These are phyloP conservation scores for Cephalotes varians DNA, from an alignment of 2,888 invertebrate species.

Conservation along the genomic window DNA sequence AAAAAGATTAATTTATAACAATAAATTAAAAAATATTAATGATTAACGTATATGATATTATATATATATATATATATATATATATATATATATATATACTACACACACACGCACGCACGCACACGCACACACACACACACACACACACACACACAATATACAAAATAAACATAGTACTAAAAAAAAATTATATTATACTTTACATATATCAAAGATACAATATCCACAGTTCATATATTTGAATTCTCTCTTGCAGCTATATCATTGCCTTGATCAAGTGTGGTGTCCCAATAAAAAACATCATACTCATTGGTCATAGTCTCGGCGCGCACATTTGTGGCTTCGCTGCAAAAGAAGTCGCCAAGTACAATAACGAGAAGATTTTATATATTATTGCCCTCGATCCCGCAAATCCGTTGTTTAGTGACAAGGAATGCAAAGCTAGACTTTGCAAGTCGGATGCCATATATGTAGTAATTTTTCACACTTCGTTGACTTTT, in stretches of 20 bases:
- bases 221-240: neutral
- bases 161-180: neutral
- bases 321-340: constrained; percentile 61
- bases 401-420: constrained; percentile 57
- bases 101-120: too few species aligned
- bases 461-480: neutral
- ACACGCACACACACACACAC: neutral
- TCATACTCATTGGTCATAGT: constrained; percentile 55
- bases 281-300: neutral
- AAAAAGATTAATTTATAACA: neutral
- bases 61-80: neutral
- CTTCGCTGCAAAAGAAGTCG: constrained; percentile 58
- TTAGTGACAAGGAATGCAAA: accelerated
- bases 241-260: constrained; percentile 31
- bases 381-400: neutral
- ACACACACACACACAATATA: too few species aligned
- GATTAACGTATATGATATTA: neutral
- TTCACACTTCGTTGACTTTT: constrained; percentile 44
- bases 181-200: neutral
- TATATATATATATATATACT: neutral
- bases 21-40: neutral
- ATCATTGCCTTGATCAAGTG: neutral
- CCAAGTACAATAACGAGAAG: too few species aligned
- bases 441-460: constrained; percentile 27
- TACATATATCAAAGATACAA: neutral